Base-by-base conservation (phyloP, 2,888 invertebrate species). In the Neria commutata region DNA sequence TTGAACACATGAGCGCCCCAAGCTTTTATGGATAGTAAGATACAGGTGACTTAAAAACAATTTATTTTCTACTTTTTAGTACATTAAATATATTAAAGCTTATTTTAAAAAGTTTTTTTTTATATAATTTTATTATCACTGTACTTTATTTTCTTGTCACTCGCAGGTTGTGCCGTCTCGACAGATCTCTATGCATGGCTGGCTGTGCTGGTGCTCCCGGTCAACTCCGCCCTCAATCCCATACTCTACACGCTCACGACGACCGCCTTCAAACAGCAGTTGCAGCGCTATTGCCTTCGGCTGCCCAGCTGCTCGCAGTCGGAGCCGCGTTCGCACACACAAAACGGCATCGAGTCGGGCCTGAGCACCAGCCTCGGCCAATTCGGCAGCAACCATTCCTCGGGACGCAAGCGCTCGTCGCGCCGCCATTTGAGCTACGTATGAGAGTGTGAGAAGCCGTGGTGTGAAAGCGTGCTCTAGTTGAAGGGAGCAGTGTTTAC, bases 171-270 rank as follows among this genome's bases (percentile, higher is more conserved):
- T 29, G 74, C 80, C 17, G 85, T 87, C 51, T 84, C 84, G 5
- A 81, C 84, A 46, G 81, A 83, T 52, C 69, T 87, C 6, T 87
- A 87, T 67, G 87, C 86, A 6, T 87, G 86, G 86, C 70, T 87
- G 61, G 87, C 86, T 0, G 85, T 87, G 21, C 83, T 87, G 63
- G 84, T 87, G 6, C 75, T 87, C 29, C 87, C 87, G 0, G 86
- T 87, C 2, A 87, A 87, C 72, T 86, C 86, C 1, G 86, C 87
- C 0, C 73, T 87, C 6, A 87, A 87, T 77, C 87, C 87, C 1
- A 81, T 87, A n/a, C 78, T 87, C 37, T 87, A 87, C 72, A 87
- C 87, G 0, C 69, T 87, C 47, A 86, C 87, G 1, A 87, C 87
- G 2, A 85, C 85, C 16, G 78, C 86, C 1, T 87, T 87, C 68